phyloP scores from a whole-genome alignment of 2,113 vertebrate species.

The Pholis gunnellus region DNA sequence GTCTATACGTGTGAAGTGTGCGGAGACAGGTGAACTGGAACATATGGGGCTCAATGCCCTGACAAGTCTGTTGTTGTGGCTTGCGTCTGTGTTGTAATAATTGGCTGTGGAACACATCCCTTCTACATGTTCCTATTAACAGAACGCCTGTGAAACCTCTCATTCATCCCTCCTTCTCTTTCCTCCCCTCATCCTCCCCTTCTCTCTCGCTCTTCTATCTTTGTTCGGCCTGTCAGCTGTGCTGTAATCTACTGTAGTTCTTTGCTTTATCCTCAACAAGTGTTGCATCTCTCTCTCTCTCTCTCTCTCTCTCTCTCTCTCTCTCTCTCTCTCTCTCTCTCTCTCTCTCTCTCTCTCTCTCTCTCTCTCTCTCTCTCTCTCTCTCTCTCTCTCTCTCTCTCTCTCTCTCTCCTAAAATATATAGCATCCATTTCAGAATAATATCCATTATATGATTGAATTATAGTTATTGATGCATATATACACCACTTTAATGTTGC shows the following conservation, averaged over 20 bases:
- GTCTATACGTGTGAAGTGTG: constrained; percentile 8
- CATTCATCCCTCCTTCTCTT: constrained; percentile 1
- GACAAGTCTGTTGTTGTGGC: constrained; percentile 33
- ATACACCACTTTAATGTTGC: background rate
- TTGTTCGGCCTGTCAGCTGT: constrained; percentile 26
- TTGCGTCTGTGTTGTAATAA: constrained; percentile 39
- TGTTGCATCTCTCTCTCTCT: background rate
- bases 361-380: background rate
- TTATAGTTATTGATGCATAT: background rate
- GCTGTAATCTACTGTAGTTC: constrained; percentile 16
- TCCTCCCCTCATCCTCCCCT: background rate
- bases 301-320: background rate
- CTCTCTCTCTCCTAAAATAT: constrained; percentile 1
- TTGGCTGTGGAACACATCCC: constrained; percentile 24
- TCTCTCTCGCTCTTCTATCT: constrained; percentile 1
- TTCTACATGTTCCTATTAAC: constrained; percentile 25
- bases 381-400: background rate
- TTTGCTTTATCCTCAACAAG: constrained; percentile 40
- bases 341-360: background rate
- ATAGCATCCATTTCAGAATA: background rate
- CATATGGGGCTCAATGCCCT: constrained; percentile 22
- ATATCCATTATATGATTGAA: background rate
- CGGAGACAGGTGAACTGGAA: constrained; percentile 39
- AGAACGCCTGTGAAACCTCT: constrained; percentile 9
- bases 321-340: background rate